These are phyloP conservation scores for Silurus lanzhouensis DNA, from an alignment of 2,797 vertebrate species.

Conservation along the genomic window DNA sequence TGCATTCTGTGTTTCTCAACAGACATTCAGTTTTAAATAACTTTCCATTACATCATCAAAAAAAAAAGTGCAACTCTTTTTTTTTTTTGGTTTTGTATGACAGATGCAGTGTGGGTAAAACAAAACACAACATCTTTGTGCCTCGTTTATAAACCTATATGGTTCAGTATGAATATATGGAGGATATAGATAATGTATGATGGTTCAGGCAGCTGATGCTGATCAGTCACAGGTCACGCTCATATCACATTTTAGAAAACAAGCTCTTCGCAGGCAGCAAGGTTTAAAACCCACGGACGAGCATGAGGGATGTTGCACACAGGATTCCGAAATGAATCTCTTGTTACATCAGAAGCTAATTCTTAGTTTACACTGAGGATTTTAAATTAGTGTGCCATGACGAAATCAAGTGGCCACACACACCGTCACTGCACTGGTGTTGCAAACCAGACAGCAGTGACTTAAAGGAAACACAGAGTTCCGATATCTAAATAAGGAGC, in stretches of 20 bases:
- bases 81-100: constrained; percentile 22
- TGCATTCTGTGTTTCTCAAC: constrained; percentile 41
- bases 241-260: neutral
- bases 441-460: neutral
- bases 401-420: neutral
- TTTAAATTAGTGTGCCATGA: neutral
- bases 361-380: constrained; percentile 7
- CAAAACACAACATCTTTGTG: constrained; percentile 3
- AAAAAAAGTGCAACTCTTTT: constrained; percentile 31
- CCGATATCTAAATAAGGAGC: neutral
- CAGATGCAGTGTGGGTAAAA: constrained; percentile 17
- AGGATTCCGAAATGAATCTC: neutral
- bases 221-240: neutral
- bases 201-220: neutral
- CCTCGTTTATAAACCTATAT: neutral
- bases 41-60: constrained; percentile 62
- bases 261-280: neutral
- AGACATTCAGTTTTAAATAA: constrained; percentile 55
- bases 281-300: neutral
- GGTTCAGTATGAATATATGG: neutral
- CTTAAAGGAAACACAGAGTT: constrained; percentile 22
- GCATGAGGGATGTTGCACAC: neutral
- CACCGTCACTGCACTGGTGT: neutral
- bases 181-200: neutral
- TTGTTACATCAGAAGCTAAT: neutral